Percentiles rank a stretch among this genome's conserved stretches.
These are phyloP conservation scores for Nomada ferruginata DNA, from an alignment of 2,888 invertebrate species.

Conservation along the genomic window DNA sequence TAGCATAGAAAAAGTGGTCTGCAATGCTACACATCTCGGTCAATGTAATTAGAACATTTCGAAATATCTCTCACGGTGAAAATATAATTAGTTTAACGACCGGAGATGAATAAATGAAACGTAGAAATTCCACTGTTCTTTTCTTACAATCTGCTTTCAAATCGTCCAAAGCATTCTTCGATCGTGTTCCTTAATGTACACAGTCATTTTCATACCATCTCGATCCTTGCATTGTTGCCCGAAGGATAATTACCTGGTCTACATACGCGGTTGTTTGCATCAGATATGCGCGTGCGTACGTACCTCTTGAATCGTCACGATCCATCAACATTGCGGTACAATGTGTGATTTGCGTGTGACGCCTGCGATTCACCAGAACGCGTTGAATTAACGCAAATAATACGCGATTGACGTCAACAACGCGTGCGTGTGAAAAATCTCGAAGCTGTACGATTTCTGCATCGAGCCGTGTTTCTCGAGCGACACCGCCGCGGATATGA, in stretches of 20 bases:
- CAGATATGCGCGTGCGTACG: background rate
- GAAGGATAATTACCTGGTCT: background rate
- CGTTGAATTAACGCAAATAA: conserved; percentile 37
- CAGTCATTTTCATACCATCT: too few species aligned
- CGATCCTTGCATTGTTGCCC: background rate
- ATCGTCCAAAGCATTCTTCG: too few species aligned
- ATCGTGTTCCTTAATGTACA: too few species aligned
- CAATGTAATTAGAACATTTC: too few species aligned
- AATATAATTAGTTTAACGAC: too few species aligned
- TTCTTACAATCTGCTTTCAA: too few species aligned
- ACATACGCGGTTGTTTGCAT: too few species aligned
- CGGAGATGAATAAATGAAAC: too few species aligned
- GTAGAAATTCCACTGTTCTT: too few species aligned
- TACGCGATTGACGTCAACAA: conserved; percentile 23
- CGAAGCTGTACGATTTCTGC: background rate
- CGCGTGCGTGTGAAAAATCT: conserved; percentile 1
- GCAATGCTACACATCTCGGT: too few species aligned
- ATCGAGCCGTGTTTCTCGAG: conserved; percentile 12
- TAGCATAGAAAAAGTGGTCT: too few species aligned
- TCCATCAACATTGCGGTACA: conserved; percentile 1
- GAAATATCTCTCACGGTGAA: too few species aligned
- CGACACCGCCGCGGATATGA: background rate
- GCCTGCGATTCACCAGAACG: background rate
- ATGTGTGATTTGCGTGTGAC: conserved; percentile 16
- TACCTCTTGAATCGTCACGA: background rate